Percentiles rank a stretch among this genome's conserved stretches.
Conservation (phyloP, 1,140 invertebrate genomes). For the Meloidogyne hapla region DNA sequence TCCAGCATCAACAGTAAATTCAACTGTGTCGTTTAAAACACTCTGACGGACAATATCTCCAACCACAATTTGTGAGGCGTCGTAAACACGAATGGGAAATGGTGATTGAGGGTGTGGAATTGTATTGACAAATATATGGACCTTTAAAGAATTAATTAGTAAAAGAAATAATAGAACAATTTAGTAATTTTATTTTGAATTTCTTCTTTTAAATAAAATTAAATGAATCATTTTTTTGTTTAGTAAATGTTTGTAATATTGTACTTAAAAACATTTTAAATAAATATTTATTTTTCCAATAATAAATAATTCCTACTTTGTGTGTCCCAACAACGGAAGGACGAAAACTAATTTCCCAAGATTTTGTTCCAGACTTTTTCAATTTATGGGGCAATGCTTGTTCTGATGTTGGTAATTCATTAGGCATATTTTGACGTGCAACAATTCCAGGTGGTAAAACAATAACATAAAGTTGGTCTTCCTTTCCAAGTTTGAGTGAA, state of each 20-base stretch:
- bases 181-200: too few relatives aligned
- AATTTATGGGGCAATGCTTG: constrained; percentile 41
- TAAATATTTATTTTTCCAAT: too few relatives aligned
- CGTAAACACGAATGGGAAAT: constrained; percentile 66
- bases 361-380: constrained; percentile 58
- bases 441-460: constrained; percentile 30
- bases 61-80: constrained; percentile 66
- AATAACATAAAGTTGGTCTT: constrained; percentile 54
- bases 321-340: constrained; percentile 58
- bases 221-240: too few relatives aligned
- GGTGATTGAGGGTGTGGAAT: constrained; percentile 64
- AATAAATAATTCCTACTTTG: neutral
- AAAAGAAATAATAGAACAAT: too few relatives aligned
- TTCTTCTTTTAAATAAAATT: too few relatives aligned
- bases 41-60: constrained; percentile 62
- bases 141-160: too few relatives aligned
- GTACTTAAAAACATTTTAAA: too few relatives aligned
- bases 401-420: constrained; percentile 3
- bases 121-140: constrained; percentile 61
- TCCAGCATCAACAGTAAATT: constrained; percentile 66
- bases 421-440: neutral
- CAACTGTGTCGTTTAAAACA: constrained; percentile 62
- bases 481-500: constrained; percentile 57
- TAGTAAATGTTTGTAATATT: too few relatives aligned
- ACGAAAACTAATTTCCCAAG: constrained; percentile 60